Evolutionary conservation across 2,888 invertebrate species (phyloP).

Genomic region (Autographa gamma): DNA sequence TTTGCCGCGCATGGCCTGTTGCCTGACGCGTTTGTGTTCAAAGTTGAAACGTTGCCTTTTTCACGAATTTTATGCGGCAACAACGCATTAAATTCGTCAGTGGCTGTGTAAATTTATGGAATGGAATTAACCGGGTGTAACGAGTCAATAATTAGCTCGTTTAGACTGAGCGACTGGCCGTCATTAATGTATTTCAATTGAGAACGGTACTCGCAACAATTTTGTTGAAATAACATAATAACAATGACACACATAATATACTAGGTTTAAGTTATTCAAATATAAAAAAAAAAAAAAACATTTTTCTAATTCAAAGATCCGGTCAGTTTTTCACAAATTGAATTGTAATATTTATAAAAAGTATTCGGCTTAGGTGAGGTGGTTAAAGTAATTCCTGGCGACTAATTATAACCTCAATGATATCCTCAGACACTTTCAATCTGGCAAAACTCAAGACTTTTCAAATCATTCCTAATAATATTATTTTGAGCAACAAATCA

Average conservation of each 20-base stretch:
- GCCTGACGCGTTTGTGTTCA: conserved; percentile 46
- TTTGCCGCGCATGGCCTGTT: conserved; percentile 59
- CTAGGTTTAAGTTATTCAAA: too few species aligned
- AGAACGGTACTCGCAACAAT: not conserved
- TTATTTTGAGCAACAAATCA: not conserved
- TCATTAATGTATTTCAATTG: not conserved
- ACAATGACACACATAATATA: too few species aligned
- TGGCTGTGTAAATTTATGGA: not conserved
- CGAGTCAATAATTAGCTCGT: conserved; percentile 4
- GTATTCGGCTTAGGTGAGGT: not conserved
- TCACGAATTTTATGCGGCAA: conserved; percentile 29
- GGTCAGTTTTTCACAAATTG: not conserved
- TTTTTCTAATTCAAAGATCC: not conserved
- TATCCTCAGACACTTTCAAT: not conserved
- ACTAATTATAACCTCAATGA: not conserved
- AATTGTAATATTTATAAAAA: not conserved
- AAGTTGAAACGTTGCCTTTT: conserved; percentile 39
- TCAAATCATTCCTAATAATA: conserved; percentile 1
- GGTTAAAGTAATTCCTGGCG: not conserved
- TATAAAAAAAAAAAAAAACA: too few species aligned
- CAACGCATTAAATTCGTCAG: conserved; percentile 27
- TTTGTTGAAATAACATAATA: not conserved
- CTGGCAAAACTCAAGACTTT: not conserved
- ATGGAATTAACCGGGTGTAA: not conserved
- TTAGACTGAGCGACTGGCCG: not conserved